phyloP scores from a whole-genome alignment of 2,797 vertebrate species.

The Chelidonichthys spinosus region DNA sequence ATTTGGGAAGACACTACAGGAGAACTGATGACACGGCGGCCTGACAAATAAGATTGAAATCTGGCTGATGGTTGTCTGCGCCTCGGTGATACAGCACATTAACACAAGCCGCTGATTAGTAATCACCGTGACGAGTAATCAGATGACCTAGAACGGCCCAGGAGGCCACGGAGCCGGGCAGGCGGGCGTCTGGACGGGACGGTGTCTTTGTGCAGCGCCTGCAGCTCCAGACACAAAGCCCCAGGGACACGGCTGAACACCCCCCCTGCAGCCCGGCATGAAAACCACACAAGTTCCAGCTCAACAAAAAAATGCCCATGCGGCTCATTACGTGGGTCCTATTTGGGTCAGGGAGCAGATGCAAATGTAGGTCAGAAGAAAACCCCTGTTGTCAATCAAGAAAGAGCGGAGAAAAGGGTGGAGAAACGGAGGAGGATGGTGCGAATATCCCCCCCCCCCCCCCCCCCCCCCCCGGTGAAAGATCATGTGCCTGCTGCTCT shows the following conservation, averaged over 20 bases:
- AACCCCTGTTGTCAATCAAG: slow-evolving; percentile 82
- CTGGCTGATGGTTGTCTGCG: slow-evolving; percentile 36
- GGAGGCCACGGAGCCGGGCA: slow-evolving; percentile 17
- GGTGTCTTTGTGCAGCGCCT: slow-evolving; percentile 62
- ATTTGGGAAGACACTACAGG: slow-evolving; percentile 50
- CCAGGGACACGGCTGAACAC: slow-evolving; percentile 62
- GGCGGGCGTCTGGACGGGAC: slow-evolving; percentile 52
- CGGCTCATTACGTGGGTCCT: slow-evolving; percentile 76
- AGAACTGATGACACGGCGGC: slow-evolving; percentile 50
- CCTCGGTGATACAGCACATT: slow-evolving; percentile 47
- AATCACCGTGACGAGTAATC: slow-evolving; percentile 71
- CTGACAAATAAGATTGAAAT: slow-evolving; percentile 61
- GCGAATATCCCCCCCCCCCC: not conserved
- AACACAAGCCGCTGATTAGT: slow-evolving; percentile 58
- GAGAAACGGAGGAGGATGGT: slow-evolving; percentile 41
- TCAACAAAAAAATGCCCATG: slow-evolving; percentile 38
- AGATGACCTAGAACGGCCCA: slow-evolving; percentile 70
- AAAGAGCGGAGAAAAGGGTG: slow-evolving; percentile 47
- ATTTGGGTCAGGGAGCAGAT: slow-evolving; percentile 84
- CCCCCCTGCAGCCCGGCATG: slow-evolving; percentile 32
- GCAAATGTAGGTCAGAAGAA: slow-evolving; percentile 84
- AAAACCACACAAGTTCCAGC: slow-evolving; percentile 62
- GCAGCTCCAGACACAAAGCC: slow-evolving; percentile 77
- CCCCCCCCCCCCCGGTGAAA: slow-evolving; percentile 23
- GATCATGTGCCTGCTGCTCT: slow-evolving; percentile 50